These are phyloP conservation scores for Heterochromis multidens DNA, from an alignment of 2,113 vertebrate species.

Conservation along the genomic window DNA sequence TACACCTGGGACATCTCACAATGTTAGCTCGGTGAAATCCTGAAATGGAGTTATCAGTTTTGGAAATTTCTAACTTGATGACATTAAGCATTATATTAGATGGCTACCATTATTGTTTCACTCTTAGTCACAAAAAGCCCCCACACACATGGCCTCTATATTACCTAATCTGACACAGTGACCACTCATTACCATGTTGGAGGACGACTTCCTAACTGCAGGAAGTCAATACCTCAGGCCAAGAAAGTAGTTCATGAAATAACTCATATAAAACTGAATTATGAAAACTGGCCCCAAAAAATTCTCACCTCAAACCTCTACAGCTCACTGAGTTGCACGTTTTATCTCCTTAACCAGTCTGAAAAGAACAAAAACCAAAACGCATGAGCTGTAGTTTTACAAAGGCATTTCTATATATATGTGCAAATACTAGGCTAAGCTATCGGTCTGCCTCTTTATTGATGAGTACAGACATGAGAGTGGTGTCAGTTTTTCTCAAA, in stretches of 20 bases:
- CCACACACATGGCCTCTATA: too few species aligned
- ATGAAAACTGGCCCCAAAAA: neutral
- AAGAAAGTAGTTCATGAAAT: neutral
- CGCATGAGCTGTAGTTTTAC: neutral
- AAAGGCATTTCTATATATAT: neutral
- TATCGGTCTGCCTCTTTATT: neutral
- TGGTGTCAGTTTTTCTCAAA: neutral
- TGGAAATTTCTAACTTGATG: neutral
- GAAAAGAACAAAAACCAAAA: neutral
- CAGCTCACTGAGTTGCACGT: neutral
- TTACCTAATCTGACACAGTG: neutral
- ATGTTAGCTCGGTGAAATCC: neutral
- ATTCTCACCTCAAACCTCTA: fast-evolving
- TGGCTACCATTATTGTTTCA: neutral
- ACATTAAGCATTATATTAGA: neutral
- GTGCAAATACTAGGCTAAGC: neutral
- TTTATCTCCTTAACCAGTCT: neutral
- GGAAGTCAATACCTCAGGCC: neutral
- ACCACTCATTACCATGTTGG: neutral
- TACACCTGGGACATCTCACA: neutral
- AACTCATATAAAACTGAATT: too few species aligned
- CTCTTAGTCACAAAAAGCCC: neutral
- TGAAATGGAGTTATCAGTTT: neutral
- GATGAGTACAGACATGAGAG: neutral
- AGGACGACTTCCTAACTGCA: neutral